Base-by-base conservation (phyloP, 92 coral and sea anemone species). In the Epizoanthus illoricatus region DNA sequence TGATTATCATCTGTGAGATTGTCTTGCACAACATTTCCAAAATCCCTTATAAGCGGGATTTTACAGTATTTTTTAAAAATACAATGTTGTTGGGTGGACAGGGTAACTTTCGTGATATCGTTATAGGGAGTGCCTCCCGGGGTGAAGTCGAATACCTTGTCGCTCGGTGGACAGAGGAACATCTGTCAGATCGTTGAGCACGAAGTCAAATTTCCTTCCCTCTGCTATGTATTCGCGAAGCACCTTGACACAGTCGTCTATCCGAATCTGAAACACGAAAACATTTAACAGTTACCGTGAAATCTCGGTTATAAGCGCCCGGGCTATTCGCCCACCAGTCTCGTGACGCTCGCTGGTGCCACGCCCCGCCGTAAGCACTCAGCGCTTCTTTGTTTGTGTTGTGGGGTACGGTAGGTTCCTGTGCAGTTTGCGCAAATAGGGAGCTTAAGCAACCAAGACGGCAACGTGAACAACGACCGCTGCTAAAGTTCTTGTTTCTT, bases 121-220 rank as follows among this genome's bases (percentile, higher is more conserved):
- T 20, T 12, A 16, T 7, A 20, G 8, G 49, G 12, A 8, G 2
- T 12, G 24, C 54, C 11, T 11, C 5, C 17, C 66, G 69, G 55
- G n/a, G 43, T n/a, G 23, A 7, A 0, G 5, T 0, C 28, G 15
- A 80, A 28, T 76, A 90, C 94, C 91, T 69, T 80, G 87, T 8
- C 63, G 69, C 3, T 85, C 83, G 5, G 66, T 84, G 47, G 79
- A 11, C 28, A 84, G 78, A 7, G 94, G 94, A 55, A 81, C 71
- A 59, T 90, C 94, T 15, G 94, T 90, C 39, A 90, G 86, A 60
- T 90, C 94, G 75, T 90, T 90, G 73, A 90, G 76, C 9, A 90
- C 86, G 80, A 85, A 90, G 60, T 90, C 94, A 85, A 90, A 90
- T 1, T 73, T 85, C 54, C 21, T 69, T 5, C 89, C 94, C 28